These are phyloP conservation scores for Morone chrysops DNA, from an alignment of 2,113 vertebrate species.

Conservation along the genomic window DNA sequence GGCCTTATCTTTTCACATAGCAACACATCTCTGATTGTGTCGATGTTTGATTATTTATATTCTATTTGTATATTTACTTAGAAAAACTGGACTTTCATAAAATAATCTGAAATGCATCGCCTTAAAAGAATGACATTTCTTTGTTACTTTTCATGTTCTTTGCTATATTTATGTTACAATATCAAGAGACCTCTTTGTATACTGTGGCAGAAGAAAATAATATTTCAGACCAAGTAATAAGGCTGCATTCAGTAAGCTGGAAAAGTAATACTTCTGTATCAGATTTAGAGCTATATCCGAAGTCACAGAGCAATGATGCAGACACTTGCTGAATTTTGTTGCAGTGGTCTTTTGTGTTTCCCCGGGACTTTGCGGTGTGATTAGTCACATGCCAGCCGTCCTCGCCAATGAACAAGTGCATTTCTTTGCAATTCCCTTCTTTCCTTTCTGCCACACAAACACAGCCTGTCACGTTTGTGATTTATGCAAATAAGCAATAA, in stretches of 20 bases:
- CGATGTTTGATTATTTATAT: neutral
- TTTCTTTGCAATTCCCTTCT: slow-evolving; percentile 8
- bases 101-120: neutral
- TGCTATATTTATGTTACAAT: neutral
- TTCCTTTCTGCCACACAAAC: neutral
- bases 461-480: neutral
- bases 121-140: neutral
- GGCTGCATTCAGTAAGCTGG: neutral
- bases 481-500: slow-evolving; percentile 18
- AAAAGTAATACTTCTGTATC: slow-evolving; percentile 19
- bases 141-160: neutral
- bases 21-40: slow-evolving; percentile 1
- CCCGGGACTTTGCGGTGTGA: neutral
- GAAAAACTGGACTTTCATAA: neutral
- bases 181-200: slow-evolving; percentile 11
- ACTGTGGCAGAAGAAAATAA: neutral
- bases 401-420: neutral
- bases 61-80: neutral
- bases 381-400: slow-evolving; percentile 8
- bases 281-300: slow-evolving; percentile 3
- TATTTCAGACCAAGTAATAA: slow-evolving; percentile 39
- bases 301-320: slow-evolving; percentile 25
- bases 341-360: slow-evolving; percentile 5
- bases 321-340: slow-evolving; percentile 9
- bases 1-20: slow-evolving; percentile 27